phyloP scores from a whole-genome alignment of 1,140 invertebrate species.

The Schlechtendalia chinensis region DNA sequence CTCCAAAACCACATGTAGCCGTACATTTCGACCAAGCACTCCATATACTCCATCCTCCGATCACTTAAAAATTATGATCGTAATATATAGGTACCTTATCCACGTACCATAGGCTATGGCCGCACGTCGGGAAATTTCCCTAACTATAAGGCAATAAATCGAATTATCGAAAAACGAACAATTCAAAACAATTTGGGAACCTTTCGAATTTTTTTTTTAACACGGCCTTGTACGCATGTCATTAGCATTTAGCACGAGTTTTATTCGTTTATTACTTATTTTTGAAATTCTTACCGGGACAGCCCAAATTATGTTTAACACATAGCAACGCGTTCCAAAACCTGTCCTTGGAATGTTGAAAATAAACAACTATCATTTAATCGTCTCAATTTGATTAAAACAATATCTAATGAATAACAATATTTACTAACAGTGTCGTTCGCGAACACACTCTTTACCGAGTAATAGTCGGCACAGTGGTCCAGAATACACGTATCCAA shows the following conservation, averaged over 20 bases:
- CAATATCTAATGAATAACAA: background rate
- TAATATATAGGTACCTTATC: no score
- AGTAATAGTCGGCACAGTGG: background rate
- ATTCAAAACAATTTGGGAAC: no score
- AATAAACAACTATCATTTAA: background rate
- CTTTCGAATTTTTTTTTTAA: no score
- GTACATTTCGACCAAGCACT: conserved; percentile 40
- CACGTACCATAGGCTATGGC: no score
- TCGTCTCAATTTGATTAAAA: background rate
- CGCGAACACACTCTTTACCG: background rate
- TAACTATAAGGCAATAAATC: no score
- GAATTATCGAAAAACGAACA: no score
- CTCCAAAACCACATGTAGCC: conserved; percentile 19
- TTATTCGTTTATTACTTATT: no score
- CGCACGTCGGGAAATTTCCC: no score
- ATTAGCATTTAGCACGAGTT: no score
- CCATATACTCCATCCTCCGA: conserved; percentile 32
- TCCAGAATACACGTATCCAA: background rate
- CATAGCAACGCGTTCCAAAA: conserved; percentile 33
- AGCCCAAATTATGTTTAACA: conserved; percentile 31
- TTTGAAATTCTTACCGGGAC: conserved; percentile 19
- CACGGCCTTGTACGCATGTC: no score
- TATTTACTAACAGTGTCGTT: conserved; percentile 10
- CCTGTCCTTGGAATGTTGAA: conserved; percentile 2
- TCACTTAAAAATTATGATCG: background rate